Base-by-base conservation (phyloP, 2,888 invertebrate species). In the Ctenicera cuprea region DNA sequence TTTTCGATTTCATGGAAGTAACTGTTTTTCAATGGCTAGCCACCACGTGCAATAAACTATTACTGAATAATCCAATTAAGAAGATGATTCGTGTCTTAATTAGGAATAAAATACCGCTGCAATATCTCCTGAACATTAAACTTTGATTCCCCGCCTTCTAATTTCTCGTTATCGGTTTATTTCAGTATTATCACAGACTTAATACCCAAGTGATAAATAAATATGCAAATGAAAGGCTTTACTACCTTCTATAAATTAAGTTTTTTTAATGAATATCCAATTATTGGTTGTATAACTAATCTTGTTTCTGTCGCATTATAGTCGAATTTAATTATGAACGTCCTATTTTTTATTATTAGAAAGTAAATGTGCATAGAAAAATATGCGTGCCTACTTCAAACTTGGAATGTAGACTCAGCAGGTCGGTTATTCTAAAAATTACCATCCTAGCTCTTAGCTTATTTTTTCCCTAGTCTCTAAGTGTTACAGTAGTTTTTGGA, bases 311-410 rank as follows among this genome's bases (percentile, higher is more conserved):
- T 22, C 11, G 50, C 16, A 22, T 50, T 18, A 50, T 50, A 12
- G 50, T 50, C 50, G 50, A 22, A 18, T 50, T 41, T 41, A 14
- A 41, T 50, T 33, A 33, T 33, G 33, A 33, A 33, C 33, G 50
- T 50, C 20, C 50, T 16, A 22, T 50, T 18, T 50, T 50, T 50
- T 14, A 50, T 50, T 14, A 50, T 50, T 50, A 50, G 50, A 50
- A 50, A 50, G 50, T 50, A 50, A 22, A 50, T 22, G 12, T 50
- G 22, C 16, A 50, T 50, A 7, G 1, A 7, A 14, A 41, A 41
- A 41, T 41, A 14, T 14, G 41, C 38, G 38, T 12, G 7, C 14
- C n/a, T 4, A 38, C 7, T 38, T 38, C 9, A 2, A 14, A 41
- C n/a, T 41, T 41, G 41, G 41, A 41, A 41, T 41, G 41, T 41